Percentiles rank a stretch among this genome's conserved stretches.
Conservation (phyloP, 2,797 vertebrate genomes). For the Heteromormyrus szaboi region DNA sequence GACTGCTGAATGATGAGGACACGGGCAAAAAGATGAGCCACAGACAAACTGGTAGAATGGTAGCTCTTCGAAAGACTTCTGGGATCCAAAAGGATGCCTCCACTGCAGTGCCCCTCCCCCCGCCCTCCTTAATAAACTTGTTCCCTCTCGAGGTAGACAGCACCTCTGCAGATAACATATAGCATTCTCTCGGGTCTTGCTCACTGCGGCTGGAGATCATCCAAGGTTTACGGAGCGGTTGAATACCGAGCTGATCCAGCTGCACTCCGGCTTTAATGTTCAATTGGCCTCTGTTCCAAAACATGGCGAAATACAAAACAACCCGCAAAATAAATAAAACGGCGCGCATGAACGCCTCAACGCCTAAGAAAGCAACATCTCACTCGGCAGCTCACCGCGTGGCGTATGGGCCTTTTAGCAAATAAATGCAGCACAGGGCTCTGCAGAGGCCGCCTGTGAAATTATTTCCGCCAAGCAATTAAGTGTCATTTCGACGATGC, state of each 20-base stretch:
- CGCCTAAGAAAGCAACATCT: constrained; percentile 30
- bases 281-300: constrained; percentile 3
- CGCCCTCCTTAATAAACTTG: neutral
- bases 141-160: neutral
- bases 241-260: neutral
- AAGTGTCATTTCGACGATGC: constrained; percentile 54
- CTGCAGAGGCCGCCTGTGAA: constrained; percentile 38
- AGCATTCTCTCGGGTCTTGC: neutral
- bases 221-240: neutral
- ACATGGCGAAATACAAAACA: constrained; percentile 16
- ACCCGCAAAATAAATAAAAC: neutral
- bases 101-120: neutral
- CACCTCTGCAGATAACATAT: neutral
- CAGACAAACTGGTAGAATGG: neutral
- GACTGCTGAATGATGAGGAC: neutral
- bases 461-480: constrained; percentile 48
- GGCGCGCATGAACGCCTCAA: constrained; percentile 10
- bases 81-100: neutral
- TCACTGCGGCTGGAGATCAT: neutral
- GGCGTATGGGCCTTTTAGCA: neutral
- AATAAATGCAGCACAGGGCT: neutral
- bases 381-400: constrained; percentile 29
- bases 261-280: neutral
- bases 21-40: neutral
- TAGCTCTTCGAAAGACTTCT: neutral